These are phyloP conservation scores for Florisuga fusca DNA, from an alignment of 2,797 vertebrate genomes.

Conservation along the genomic window DNA sequence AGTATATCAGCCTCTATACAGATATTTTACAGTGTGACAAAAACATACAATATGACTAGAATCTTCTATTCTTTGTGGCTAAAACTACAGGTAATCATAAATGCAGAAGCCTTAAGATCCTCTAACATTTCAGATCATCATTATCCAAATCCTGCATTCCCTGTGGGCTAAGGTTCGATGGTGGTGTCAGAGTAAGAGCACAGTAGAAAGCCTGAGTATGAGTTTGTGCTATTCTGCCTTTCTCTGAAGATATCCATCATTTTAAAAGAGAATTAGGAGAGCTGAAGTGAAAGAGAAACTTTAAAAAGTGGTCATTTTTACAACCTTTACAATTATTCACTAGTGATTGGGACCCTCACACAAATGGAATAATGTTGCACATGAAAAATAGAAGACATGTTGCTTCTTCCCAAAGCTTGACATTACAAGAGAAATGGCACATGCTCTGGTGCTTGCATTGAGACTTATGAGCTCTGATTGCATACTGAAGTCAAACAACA, in stretches of 20 bases:
- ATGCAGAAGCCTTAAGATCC: neutral
- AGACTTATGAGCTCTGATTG: neutral
- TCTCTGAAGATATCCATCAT: neutral
- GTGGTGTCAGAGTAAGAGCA: rapidly evolving
- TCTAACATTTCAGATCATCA: neutral
- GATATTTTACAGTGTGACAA: neutral
- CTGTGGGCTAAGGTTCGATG: neutral
- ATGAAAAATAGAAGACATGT: neutral
- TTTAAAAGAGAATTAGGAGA: neutral
- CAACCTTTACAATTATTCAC: neutral
- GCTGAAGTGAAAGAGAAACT: neutral
- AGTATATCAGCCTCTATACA: neutral
- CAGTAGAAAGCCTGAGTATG: neutral
- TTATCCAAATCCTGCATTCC: neutral
- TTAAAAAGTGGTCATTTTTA: neutral
- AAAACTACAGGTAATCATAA: neutral
- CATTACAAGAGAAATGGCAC: rapidly evolving
- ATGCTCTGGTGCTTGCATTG: neutral
- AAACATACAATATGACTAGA: neutral
- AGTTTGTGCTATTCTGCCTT: neutral
- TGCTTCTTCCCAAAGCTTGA: neutral
- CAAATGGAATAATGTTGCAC: neutral
- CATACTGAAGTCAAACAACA: neutral
- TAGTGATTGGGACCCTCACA: neutral
- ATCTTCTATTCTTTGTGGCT: neutral